Evolutionary conservation across 1,140 invertebrate species (phyloP), one percentile per base, ranked within the genome.

Genomic region (Coptotermes formosanus): DNA sequence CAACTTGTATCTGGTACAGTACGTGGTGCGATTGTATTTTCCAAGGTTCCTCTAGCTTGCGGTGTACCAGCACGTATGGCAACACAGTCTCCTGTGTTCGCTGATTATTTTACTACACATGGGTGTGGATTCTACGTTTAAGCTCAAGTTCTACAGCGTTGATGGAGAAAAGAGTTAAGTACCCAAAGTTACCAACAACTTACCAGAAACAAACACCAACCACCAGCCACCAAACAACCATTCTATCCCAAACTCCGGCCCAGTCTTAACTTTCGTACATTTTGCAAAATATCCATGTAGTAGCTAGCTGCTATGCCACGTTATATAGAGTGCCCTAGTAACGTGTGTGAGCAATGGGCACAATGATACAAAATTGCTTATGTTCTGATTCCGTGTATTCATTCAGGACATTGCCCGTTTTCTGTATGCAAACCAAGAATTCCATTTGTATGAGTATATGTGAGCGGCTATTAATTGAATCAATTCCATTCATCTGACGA

Each of bases 161-260:
- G 25, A n/a, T 75, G 16, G 64, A 75, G 64, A 75, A 75, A 75
- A 30, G 25, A 25, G 64, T 75, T 75, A 75, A 75, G 64, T 30
- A 75, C 64, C 64, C 64, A 30, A 75, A 75, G 64, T 75, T 75
- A 75, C 64, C 64, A 75, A 64, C 59, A 64, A 75, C 64, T 75
- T 75, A 30, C 64, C 64, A 75, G 64, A 75, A 75, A 75, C 64
- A 75, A 3, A 75, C 64, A 75, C 9, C 64, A n/a, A 75, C 64
- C 64, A 75, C 64, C 64, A 75, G 64, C 64, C 64, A 75, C 64
- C 25, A 75, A 75, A 25, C 7, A 75, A 75, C 64, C 25, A 30
- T 25, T 75, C 64, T 12, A n/a, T 12, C 14, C 52, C 14, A 25
- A 25, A n/a, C 59, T 23, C 64, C 25, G n/a, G 25, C 2, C n/a